Evolutionary conservation across 2,113 vertebrate species (phyloP).

Genomic region (Rhea pennata): DNA sequence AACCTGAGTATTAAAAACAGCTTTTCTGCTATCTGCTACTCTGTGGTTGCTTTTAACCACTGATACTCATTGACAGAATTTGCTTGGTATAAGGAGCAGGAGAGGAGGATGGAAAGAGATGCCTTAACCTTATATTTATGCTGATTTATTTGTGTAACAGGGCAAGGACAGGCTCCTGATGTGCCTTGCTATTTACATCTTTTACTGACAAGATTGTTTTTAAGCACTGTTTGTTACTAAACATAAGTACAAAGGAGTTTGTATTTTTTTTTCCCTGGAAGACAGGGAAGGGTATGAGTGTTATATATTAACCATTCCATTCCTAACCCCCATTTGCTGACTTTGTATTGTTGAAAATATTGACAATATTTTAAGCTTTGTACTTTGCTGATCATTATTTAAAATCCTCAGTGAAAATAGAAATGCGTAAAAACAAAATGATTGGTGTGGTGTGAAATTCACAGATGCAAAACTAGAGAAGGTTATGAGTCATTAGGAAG

Average conservation of each 20-base stretch:
- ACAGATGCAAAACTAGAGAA: neutral
- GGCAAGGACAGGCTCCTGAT: slow-evolving; percentile 15
- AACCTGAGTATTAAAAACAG: neutral
- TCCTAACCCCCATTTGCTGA: slow-evolving; percentile 3
- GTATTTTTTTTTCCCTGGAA: slow-evolving; percentile 5
- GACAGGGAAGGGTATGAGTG: neutral
- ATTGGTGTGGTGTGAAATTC: slow-evolving; percentile 40
- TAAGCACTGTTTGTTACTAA: slow-evolving; percentile 58
- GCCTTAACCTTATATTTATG: slow-evolving; percentile 48
- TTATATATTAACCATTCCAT: neutral
- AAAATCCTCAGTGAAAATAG: neutral
- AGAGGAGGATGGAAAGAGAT: slow-evolving; percentile 1
- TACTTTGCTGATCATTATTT: slow-evolving; percentile 62
- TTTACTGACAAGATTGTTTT: slow-evolving; percentile 45
- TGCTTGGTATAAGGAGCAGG: neutral
- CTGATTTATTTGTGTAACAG: neutral
- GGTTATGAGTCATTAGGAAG: neutral
- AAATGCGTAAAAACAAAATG: neutral
- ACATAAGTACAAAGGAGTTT: slow-evolving; percentile 22
- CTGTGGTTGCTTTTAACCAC: neutral
- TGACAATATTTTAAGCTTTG: slow-evolving; percentile 55
- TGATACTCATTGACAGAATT: neutral
- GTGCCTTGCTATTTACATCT: slow-evolving; percentile 62
- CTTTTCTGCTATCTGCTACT: neutral
- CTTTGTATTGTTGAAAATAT: slow-evolving; percentile 38